Base-by-base conservation (phyloP, 2,797 vertebrate species). In the Etheostoma nigrum region DNA sequence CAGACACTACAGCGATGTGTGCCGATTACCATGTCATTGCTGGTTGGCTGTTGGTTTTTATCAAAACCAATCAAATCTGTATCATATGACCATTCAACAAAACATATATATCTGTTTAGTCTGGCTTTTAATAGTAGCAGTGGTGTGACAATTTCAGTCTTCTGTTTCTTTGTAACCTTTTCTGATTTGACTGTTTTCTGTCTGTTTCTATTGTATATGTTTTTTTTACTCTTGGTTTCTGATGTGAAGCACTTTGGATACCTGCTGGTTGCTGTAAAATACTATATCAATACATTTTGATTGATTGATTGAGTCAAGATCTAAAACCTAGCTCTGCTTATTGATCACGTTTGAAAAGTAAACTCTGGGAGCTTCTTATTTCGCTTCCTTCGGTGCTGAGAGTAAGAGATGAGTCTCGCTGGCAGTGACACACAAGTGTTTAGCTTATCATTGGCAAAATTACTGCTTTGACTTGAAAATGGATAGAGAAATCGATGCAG, bases 381-480 rank as follows among this genome's bases (percentile, higher is more conserved):
- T 67, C 21, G 30, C 59, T 47, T 25, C 33, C 14, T 11, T 66
- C 48, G 4, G 19, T 19, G 66, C 52, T 13, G 21, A 51, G 21
- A 45, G 49, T 42, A 27, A 36, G 65, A 66, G 30, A 64, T 23
- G 61, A 70, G 52, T 59, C 60, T 72, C 1, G n/a, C 69, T 49
- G 49, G 79, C 64, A 33, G 21, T 55, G 76, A 71, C 76, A 79
- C 74, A 72, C 60, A 11, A 63, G 66, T 42, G 78, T 66, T 70
- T 51, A 67, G 61, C 36, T 25, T 53, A 65, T 70, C 36, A 47
- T 10, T 1, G 62, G 76, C 74, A 8, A 84, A 79, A 80, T 68
- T 30, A 70, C 82, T 47, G 66, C 59, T 77, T 60, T 67, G 76
- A 82, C 76, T 71, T 65, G 19, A 27, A 66, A 82, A 67, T 54